Percentiles rank a stretch among this genome's conserved stretches.
These are phyloP conservation scores for Corapipo altera DNA, from an alignment of 2,113 vertebrate genomes.

Conservation along the genomic window DNA sequence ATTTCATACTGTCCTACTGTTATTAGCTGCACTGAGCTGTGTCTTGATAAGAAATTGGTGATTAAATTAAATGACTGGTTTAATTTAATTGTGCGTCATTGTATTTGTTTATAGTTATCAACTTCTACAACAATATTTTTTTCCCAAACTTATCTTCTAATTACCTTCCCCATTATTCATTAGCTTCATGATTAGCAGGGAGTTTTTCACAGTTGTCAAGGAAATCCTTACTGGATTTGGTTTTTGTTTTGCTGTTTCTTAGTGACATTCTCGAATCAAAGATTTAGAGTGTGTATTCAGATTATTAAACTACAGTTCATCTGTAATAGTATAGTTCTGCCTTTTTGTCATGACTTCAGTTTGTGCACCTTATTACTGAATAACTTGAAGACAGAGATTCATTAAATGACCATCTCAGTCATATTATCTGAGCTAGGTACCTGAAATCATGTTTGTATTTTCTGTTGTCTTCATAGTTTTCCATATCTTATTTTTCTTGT, in stretches of 20 bases:
- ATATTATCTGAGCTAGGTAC: background rate
- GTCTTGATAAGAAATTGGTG: background rate
- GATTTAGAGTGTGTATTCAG: background rate
- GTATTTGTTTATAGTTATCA: background rate
- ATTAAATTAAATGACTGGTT: background rate
- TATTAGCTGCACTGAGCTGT: background rate
- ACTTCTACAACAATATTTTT: background rate
- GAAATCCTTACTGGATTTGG: background rate
- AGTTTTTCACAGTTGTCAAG: background rate
- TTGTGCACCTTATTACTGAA: background rate
- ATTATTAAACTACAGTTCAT: background rate
- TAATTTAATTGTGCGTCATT: background rate
- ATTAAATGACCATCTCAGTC: background rate
- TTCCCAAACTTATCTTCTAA: background rate
- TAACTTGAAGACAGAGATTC: background rate
- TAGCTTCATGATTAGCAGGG: background rate
- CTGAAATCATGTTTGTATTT: background rate
- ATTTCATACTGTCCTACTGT: background rate
- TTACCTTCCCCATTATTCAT: background rate
- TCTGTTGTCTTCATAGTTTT: background rate
- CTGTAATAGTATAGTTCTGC: background rate
- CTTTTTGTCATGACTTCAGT: background rate
- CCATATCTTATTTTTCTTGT: background rate
- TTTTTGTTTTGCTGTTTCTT: background rate
- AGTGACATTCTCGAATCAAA: background rate